Evolutionary conservation across 2,888 invertebrate species (phyloP).

Genomic region (Caenorhabditis drosophilae): DNA sequence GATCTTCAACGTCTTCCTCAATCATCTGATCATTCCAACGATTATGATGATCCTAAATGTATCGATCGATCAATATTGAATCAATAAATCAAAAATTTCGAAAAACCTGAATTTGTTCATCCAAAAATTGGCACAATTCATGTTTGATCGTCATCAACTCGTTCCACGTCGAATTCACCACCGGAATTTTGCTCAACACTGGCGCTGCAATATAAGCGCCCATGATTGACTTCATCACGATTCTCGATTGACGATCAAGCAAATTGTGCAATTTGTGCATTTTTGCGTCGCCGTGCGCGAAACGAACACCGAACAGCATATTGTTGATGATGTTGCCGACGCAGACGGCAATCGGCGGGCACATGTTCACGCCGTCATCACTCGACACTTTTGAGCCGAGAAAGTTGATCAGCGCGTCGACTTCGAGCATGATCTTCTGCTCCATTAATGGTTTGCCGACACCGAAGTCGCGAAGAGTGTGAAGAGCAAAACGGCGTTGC

Average conservation of each 20-base stretch:
- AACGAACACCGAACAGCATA: constrained; percentile 63
- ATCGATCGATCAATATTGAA: not conserved
- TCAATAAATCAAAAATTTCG: too few relatives aligned
- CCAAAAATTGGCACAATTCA: constrained; percentile 54
- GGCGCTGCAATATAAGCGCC: constrained; percentile 62
- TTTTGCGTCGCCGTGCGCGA: constrained; percentile 54
- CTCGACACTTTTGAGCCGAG: constrained; percentile 12
- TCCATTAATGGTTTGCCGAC: constrained; percentile 67
- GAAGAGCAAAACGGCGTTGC: constrained; percentile 62
- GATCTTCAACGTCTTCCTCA: constrained; percentile 52
- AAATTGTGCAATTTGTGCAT: constrained; percentile 61
- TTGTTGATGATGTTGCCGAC: constrained; percentile 68
- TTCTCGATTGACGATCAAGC: constrained; percentile 57
- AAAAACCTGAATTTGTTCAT: constrained; percentile 55
- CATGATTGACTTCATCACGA: constrained; percentile 62
- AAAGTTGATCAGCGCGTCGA: constrained; percentile 30
- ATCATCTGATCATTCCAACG: constrained; percentile 30
- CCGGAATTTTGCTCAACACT: constrained; percentile 55
- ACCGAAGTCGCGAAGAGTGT: constrained; percentile 65
- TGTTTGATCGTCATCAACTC: constrained; percentile 53
- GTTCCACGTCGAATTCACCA: constrained; percentile 60
- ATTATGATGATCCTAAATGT: constrained; percentile 32
- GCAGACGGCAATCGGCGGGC: constrained; percentile 56
- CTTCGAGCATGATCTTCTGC: constrained; percentile 59
- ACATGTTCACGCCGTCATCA: constrained; percentile 27